Evolutionary conservation across 2,888 invertebrate genomes (phyloP), one percentile per base, ranked within the genome.

Genomic region (Drosophila rellima): DNA sequence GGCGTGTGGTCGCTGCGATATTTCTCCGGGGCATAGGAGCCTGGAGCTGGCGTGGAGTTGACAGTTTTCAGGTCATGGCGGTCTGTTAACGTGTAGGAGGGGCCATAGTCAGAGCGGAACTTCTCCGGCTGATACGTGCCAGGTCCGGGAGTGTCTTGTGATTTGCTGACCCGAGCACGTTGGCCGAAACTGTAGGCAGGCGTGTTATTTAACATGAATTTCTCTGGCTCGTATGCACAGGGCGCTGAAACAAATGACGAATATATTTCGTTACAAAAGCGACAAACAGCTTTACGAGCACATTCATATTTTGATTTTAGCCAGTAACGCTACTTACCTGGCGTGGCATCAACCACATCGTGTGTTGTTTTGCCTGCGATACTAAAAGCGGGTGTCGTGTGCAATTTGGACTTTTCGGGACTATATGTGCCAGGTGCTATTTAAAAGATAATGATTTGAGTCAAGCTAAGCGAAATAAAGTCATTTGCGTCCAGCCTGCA

Each of bases 171-270:
- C 76, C 94, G 94, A 5, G 94, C 94, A 91, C 95, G 95, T 70
- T 94, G 94, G 76, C 96, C 95, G 90, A 96, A 96, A 44, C 95
- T 95, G 91, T 95, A 96, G 82, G 95, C 94, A 29, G 96, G 96
- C 40, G 95, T 94, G 79, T 93, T 94, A 86, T 95, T 95, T 45
- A 94, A 85, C 0, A 93, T 77, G 47, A 93, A 90, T 68, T 93
- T 94, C 74, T 94, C 94, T 26, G 94, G 94, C 64, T 91, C 89
- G 82, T 95, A 95, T 6, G 94, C 94, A 52, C 95, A 95, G 26
- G 95, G 95, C 13, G 95, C 85, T 85, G 71, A 3, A 63, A 45
- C 37, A 11, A 3, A 37, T 7, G 29, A 8, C 3, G 10, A 2
- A 11, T 17, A 18, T 8, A 20, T 26, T 45, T n/a, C 1, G 20